A percentile compares a stretch with the other conserved stretches of the same genome.
phyloP scores from a whole-genome alignment of 2,113 vertebrate species.

The Emberiza fucata region DNA sequence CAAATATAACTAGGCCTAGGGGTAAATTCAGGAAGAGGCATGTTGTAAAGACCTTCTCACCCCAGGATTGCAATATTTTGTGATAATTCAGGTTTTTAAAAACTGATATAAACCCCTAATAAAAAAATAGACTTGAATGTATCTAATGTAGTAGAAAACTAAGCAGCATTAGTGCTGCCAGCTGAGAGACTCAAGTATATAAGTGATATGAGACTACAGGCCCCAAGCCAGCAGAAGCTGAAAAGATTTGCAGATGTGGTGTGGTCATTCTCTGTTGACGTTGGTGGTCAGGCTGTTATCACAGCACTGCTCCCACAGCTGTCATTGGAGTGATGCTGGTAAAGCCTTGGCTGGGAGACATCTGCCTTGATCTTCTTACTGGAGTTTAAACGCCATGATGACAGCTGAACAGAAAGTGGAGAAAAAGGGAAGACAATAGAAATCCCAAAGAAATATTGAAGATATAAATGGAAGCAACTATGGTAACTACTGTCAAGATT shows the following conservation, averaged over 20 bases:
- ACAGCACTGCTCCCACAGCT: slow-evolving; percentile 41
- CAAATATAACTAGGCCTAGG: not conserved
- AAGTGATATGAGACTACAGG: not conserved
- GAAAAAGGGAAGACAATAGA: slow-evolving; percentile 31
- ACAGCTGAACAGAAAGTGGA: slow-evolving; percentile 57
- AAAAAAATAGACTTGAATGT: not conserved
- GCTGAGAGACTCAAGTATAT: not conserved
- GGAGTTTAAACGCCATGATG: not conserved
- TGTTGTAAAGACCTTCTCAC: not conserved
- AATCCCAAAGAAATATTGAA: not conserved
- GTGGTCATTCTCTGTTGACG: slow-evolving; percentile 14
- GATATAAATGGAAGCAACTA: not conserved
- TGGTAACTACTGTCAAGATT: not conserved
- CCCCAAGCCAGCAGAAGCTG: not conserved
- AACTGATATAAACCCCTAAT: not conserved
- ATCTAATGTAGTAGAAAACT: not conserved
- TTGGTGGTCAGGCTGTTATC: slow-evolving; percentile 31
- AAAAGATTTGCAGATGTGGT: slow-evolving; percentile 58
- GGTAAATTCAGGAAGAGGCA: not conserved
- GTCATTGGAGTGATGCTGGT: slow-evolving; percentile 53
- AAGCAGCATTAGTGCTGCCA: not conserved
- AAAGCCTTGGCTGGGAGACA: slow-evolving; percentile 27
- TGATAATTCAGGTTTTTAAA: not conserved
- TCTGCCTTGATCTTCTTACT: slow-evolving; percentile 18
- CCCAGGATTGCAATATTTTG: not conserved